Conservation (phyloP, 2,113 vertebrate genomes). For the Grantiella picta region DNA sequence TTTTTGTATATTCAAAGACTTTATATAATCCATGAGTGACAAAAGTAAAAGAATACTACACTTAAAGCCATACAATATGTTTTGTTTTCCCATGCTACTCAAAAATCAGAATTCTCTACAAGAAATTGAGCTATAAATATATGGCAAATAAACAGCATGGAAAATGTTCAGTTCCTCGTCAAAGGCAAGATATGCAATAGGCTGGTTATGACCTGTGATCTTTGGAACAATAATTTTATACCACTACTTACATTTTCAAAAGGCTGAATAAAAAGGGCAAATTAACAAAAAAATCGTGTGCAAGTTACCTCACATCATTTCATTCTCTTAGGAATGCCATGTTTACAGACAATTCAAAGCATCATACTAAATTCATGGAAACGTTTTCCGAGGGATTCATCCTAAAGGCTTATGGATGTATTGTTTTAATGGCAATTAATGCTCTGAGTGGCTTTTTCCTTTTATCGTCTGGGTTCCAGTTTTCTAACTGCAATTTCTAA, state of each 20-base stretch:
- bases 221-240: neutral
- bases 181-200: neutral
- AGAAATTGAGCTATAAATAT: neutral
- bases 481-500: conserved; percentile 50
- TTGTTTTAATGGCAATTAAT: conserved; percentile 61
- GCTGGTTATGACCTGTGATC: neutral
- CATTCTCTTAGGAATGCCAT: neutral
- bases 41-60: neutral
- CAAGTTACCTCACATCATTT: neutral
- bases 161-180: neutral
- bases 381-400: neutral
- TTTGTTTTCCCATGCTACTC: neutral
- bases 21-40: neutral
- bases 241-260: neutral
- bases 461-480: conserved; percentile 42
- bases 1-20: neutral
- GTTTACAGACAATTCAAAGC: neutral
- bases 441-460: conserved; percentile 18
- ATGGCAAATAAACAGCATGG: accelerated
- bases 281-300: neutral
- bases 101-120: neutral
- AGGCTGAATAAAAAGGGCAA: neutral
- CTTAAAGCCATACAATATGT: neutral
- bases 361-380: neutral
- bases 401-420: conserved; percentile 7